Conservation (phyloP, 2,888 invertebrate species). For the Dasypolia templi region DNA sequence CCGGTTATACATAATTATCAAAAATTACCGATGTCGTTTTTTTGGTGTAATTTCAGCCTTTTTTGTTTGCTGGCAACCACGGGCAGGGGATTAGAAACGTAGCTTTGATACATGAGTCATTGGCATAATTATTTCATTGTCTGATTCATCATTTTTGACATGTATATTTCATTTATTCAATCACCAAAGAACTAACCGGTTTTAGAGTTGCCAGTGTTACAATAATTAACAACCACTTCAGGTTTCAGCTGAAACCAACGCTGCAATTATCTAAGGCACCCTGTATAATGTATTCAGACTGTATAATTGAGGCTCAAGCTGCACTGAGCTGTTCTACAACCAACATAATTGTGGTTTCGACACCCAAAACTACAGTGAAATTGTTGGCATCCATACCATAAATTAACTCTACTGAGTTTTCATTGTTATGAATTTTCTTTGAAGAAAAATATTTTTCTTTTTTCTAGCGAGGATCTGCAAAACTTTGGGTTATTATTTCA, state of each 20-base stretch:
- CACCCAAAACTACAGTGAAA: slow-evolving; percentile 12
- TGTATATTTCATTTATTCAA: neutral
- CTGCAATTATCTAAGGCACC: slow-evolving; percentile 49
- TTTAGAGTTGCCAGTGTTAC: neutral
- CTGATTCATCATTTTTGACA: slow-evolving; percentile 26
- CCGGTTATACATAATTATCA: slow-evolving; percentile 88
- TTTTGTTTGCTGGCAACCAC: slow-evolving; percentile 74
- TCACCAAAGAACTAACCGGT: neutral
- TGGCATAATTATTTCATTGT: slow-evolving; percentile 42
- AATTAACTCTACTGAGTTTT: neutral
- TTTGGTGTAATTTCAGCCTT: slow-evolving; percentile 82
- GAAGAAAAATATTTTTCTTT: neutral
- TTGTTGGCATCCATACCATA: slow-evolving; percentile 6
- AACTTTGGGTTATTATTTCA: neutral
- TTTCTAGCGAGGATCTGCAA: neutral
- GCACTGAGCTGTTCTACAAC: slow-evolving; percentile 37
- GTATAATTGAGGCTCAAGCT: slow-evolving; percentile 36
- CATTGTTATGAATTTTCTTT: neutral
- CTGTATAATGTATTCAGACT: slow-evolving; percentile 50
- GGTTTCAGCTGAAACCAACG: slow-evolving; percentile 48
- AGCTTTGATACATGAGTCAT: slow-evolving; percentile 61
- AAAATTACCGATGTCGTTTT: slow-evolving; percentile 88
- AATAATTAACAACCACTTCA: slow-evolving; percentile 21
- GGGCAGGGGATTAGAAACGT: slow-evolving; percentile 67
- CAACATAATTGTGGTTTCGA: slow-evolving; percentile 42